Conservation (phyloP, 2,113 vertebrate genomes). For the Aegithalos caudatus region DNA sequence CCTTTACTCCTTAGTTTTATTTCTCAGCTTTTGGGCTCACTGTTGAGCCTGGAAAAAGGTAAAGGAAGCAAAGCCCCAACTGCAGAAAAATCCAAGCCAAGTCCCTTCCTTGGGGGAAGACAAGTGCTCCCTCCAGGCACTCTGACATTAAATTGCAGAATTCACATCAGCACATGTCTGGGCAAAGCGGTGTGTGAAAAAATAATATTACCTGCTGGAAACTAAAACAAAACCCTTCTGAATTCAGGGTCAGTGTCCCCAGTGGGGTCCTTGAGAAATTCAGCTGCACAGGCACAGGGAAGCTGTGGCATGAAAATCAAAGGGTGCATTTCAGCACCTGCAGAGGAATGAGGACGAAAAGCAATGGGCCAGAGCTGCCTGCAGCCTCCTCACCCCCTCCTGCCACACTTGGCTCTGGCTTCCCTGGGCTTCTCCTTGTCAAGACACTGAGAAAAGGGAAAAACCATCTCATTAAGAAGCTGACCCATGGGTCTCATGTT, state of each 20-base stretch:
- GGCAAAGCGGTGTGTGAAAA: not conserved
- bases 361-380: not conserved
- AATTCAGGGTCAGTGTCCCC: not conserved
- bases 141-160: not conserved
- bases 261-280: not conserved
- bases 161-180: not conserved
- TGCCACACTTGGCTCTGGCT: not conserved
- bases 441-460: not conserved
- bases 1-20: not conserved
- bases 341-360: not conserved
- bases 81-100: not conserved
- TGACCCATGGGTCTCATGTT: constrained; percentile 10
- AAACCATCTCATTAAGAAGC: not conserved
- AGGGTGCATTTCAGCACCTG: not conserved
- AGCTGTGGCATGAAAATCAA: not conserved
- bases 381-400: not conserved
- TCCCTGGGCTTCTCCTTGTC: not conserved
- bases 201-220: not conserved
- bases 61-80: not conserved
- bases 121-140: not conserved
- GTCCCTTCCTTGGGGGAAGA: not conserved
- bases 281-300: not conserved
- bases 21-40: not conserved
- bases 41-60: not conserved
- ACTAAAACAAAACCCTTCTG: not conserved